Conservation (phyloP, 2,113 vertebrate species). For the Glaucidium brasilianum region DNA sequence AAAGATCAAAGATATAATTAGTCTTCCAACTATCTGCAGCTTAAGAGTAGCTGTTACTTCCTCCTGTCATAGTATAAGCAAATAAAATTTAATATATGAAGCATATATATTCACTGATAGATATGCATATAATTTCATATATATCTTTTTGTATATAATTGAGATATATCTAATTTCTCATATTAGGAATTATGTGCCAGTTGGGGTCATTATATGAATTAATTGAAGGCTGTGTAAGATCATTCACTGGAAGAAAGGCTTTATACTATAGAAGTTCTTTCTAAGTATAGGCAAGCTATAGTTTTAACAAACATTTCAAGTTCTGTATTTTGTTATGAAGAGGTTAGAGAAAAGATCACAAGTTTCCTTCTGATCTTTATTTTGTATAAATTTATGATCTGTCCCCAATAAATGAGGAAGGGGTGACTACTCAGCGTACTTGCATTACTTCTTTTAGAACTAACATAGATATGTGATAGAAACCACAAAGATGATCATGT, state of each 20-base stretch:
- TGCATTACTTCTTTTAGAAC: neutral
- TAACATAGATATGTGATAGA: neutral
- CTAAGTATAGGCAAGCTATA: neutral
- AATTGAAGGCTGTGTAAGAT: neutral
- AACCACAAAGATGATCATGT: neutral
- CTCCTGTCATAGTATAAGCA: neutral
- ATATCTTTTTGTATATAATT: neutral
- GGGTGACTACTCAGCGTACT: neutral
- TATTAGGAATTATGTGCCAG: neutral
- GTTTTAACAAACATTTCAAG: neutral
- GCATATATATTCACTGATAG: neutral
- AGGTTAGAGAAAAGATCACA: neutral
- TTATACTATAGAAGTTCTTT: neutral
- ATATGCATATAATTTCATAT: neutral
- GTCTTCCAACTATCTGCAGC: neutral
- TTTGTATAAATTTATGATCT: neutral
- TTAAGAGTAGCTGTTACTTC: neutral
- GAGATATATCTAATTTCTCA: neutral
- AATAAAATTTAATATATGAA: neutral
- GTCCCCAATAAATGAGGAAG: neutral
- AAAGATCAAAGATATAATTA: neutral
- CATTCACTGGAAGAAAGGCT: neutral
- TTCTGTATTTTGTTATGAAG: neutral
- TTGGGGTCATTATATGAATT: neutral
- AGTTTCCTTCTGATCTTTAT: neutral